Evolutionary conservation across 37 sponge, comb jelly and placozoan genomes (phyloP), one percentile per base, ranked within the genome.

Genomic region (Hexactinellida sp.): DNA sequence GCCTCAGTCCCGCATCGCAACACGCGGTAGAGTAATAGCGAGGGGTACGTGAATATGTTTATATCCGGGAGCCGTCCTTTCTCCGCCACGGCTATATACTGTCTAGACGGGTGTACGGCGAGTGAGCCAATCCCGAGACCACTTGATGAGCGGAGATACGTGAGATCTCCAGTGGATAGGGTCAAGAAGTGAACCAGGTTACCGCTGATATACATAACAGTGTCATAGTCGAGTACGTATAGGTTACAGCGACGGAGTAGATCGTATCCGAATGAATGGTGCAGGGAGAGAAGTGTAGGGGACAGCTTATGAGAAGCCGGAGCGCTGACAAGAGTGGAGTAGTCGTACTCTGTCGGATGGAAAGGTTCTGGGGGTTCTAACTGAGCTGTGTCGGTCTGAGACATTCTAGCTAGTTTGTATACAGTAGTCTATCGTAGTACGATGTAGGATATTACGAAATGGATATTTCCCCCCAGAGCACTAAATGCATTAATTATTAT

Each of bases 201-300:
- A 1, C 99, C 99, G 3, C 96, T 93, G 63, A 91, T 85, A 86
- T 90, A 98, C 38, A 90, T 83, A 36, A 98, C 89, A 3, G 88
- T 82, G 30, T 88, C 82, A 36, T 85, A 86, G 83, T 87, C 94
- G 51, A 98, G 85, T 19, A 91, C 92, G 38, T 92, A 83, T 35
- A 98, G 89, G 84, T 98, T 98, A 83, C 88, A 90, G 34, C 94
- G 85, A 82, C 92, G 93, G 87, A 91, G 91, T 83, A 93, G 95
- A 85, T 98, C 99, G 82, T 92, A 98, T 28, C 99, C 99, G 88
- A 94, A 98, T 28, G 96, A 95, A 82, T 95, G 94, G 54, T 93
- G 91, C 37, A 36, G 32, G 36, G 55, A 82, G 36, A 87, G 55
- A 32, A 85, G 36, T 38, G 88, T 85, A 24, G 84, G 47, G 87